phyloP scores from a whole-genome alignment of 2,113 vertebrate species.

The Atherinomorus stipes region DNA sequence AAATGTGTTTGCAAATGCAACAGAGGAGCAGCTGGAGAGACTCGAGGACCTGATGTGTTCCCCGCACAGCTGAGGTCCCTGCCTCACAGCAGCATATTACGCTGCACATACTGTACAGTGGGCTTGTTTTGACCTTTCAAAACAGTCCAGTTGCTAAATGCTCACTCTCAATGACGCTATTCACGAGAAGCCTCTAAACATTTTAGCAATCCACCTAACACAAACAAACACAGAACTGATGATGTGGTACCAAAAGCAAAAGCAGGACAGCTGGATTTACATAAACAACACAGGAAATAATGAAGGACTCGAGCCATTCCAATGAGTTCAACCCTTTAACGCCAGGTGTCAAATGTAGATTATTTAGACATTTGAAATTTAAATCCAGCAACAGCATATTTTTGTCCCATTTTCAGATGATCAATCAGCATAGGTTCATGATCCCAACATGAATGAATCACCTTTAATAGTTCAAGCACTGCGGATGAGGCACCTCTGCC shows the following conservation, averaged over 20 bases:
- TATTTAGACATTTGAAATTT: neutral
- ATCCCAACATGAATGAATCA: conserved; percentile 37
- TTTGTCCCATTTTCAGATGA: conserved; percentile 32
- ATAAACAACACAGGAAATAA: neutral
- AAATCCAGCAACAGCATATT: neutral
- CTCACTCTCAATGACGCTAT: conserved; percentile 37
- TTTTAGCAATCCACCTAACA: conserved; percentile 10
- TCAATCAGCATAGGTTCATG: conserved; percentile 24
- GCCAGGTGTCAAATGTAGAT: neutral
- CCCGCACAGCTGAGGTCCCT: conserved; percentile 50
- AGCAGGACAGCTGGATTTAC: neutral
- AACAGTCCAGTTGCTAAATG: conserved; percentile 47
- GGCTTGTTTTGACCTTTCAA: conserved; percentile 63
- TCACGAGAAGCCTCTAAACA: conserved; percentile 38
- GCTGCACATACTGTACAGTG: conserved; percentile 48
- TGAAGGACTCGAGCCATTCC: neutral
- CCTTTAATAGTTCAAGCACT: conserved; percentile 67
- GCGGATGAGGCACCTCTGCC: conserved; percentile 40
- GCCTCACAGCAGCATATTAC: conserved; percentile 65
- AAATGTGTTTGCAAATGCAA: conserved; percentile 18
- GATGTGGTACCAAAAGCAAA: neutral
- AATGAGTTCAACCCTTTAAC: neutral
- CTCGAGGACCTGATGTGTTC: conserved; percentile 46
- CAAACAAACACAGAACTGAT: conserved; percentile 28
- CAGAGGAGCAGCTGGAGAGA: conserved; percentile 58